Conservation (phyloP, 2,797 vertebrate species). For the Falco biarmicus region DNA sequence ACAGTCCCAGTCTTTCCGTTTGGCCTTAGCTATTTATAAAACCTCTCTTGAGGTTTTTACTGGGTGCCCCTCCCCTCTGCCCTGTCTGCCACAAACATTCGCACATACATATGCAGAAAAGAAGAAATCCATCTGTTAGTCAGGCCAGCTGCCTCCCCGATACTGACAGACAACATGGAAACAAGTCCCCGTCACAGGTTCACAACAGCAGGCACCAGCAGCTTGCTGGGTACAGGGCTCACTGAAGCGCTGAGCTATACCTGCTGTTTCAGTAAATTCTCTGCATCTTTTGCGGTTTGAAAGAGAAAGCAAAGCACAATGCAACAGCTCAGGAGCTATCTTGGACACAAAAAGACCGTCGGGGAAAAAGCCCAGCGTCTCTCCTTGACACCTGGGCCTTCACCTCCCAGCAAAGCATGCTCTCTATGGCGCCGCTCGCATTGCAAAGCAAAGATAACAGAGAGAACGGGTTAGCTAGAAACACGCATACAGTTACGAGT, state of each 20-base stretch:
- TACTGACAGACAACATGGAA: background rate
- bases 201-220: background rate
- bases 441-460: background rate
- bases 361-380: background rate
- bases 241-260: accelerated
- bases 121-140: background rate
- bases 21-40: background rate
- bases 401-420: accelerated
- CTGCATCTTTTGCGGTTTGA: background rate
- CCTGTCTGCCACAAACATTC: background rate
- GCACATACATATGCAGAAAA: background rate
- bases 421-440: accelerated
- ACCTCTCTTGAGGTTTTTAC: background rate
- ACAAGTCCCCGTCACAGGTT: background rate
- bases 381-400: conserved; percentile 2
- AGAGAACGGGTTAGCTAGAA: background rate
- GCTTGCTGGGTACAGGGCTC: accelerated
- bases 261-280: accelerated
- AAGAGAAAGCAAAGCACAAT: background rate
- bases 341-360: accelerated
- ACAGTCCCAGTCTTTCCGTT: accelerated
- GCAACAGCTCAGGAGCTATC: too few species aligned
- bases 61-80: accelerated
- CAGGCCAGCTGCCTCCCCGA: background rate
- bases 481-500: accelerated